Evolutionary conservation across 2,888 invertebrate genomes (phyloP).

Genomic region (Epiblema foenella): DNA sequence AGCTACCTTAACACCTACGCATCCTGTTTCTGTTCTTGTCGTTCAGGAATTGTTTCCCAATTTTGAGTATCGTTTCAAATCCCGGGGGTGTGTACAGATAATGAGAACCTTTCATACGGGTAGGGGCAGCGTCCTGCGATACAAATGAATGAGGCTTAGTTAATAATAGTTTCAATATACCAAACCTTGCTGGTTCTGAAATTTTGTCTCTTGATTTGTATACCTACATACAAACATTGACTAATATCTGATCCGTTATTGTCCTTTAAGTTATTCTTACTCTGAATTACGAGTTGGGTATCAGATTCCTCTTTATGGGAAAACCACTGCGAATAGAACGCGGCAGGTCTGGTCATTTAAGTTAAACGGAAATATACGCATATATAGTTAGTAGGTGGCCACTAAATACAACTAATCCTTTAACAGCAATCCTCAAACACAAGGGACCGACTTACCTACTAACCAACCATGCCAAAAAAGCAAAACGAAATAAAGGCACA

Average conservation of each 20-base stretch:
- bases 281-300: too few relatives aligned
- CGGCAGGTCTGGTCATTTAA: too few relatives aligned
- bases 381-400: background rate
- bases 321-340: too few relatives aligned
- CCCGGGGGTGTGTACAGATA: conserved; percentile 78
- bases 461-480: too few relatives aligned
- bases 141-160: conserved; percentile 42
- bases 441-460: background rate
- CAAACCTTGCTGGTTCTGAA: too few relatives aligned
- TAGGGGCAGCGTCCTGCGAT: conserved; percentile 82
- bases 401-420: background rate
- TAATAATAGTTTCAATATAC: too few relatives aligned
- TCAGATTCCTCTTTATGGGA: too few relatives aligned
- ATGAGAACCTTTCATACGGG: conserved; percentile 80
- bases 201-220: too few relatives aligned
- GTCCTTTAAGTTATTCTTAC: too few relatives aligned
- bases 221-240: too few relatives aligned
- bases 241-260: too few relatives aligned
- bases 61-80: conserved; percentile 77
- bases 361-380: background rate
- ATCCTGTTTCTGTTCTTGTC: conserved; percentile 82
- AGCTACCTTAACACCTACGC: conserved; percentile 49
- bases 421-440: background rate
- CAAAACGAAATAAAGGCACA: too few relatives aligned
- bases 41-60: conserved; percentile 77